Evolutionary conservation across 2,113 vertebrate genomes (phyloP), one percentile per base, ranked within the genome.

Genomic region (Pandion haliaetus): DNA sequence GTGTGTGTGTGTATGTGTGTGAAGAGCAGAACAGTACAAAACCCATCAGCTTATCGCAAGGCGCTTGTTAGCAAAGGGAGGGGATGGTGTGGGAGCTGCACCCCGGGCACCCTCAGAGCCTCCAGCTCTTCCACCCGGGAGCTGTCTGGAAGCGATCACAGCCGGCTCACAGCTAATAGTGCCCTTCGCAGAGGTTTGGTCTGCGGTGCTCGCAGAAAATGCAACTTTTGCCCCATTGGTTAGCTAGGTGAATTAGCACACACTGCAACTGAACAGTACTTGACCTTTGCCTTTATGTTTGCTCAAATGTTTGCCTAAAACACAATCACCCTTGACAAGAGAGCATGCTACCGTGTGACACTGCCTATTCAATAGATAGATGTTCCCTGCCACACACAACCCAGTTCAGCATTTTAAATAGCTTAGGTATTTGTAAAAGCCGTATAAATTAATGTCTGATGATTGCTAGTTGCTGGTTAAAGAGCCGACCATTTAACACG

Each of bases 221-320:
- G 97, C 98, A 98, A 98, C 98, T 98, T 99, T 99, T 99, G 99
- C 98, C 98, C 99, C 96, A 98, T 99, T 99, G 98, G 99, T 98
- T 99, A 98, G 91, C 98, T 99, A 99, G 99, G 99, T 99, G 99
- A 99, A 99, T 99, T 99, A 98, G 98, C 98, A 98, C 98, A 99
- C 98, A 99, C 99, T 99, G 99, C 98, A 99, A 98, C 98, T 99
- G 99, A 99, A 99, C 98, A 99, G 98, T 99, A 99, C 99, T 99
- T 99, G 99, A 99, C 99, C 99, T 99, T 99, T 99, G 99, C 98
- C 99, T 99, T 99, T 99, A 99, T 99, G 98, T 99, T 98, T 98
- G 98, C 98, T 98, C 98, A 98, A 98, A 99, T 99, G 99, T 99
- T 99, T 99, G 99, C 99, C 99, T 99, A 99, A 99, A 99, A 99